Base-by-base conservation (phyloP, 2,888 invertebrate species). In the Steinernema hermaphroditum region DNA sequence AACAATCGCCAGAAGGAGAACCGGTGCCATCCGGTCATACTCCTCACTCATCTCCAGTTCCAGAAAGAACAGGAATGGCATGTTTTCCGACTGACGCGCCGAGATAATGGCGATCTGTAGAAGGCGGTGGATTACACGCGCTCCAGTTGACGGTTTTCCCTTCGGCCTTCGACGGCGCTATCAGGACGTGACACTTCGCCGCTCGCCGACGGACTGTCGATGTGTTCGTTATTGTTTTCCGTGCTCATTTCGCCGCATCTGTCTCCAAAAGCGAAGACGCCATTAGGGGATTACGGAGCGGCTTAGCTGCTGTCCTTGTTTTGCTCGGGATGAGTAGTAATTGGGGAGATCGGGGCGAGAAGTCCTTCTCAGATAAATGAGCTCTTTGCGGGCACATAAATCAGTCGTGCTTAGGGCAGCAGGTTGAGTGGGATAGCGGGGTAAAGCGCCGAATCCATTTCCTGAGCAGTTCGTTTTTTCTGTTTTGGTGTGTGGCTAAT, bases 71-170 rank as follows among this genome's bases (percentile, higher is more conserved):
- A 46, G 46, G 46, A 46, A 46, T 46, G n/a, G 9, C 46, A n/a
- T 46, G 46, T 46, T 46, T 46, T 46, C 22, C 46, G 46, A 16
- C 46, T 6, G 16, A 2, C 16, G n/a, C 46, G 46, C n/a, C n/a
- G 46, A 9, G n/a, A 46, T 46, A 41, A 41, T 46, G 46, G 46
- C 46, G 22, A 9, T 19, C n/a, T n/a, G n/a, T n/a, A n/a, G n/a
- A 16, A 46, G n/a, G 16, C n/a, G 6, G 46, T 4, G 16, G 62
- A 34, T 62, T 62, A 62, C 27, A n/a, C 62, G 62, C 62, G 62
- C 62, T 62, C 62, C 62, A 62, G 16, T 62, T 62, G 62, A 32
- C 29, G 62, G 22, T 62, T 62, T 62, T 62, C 62, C 29, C 16
- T 34, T 32, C n/a, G n/a, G 22, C 16, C 62, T 2, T 29, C 29